A percentile compares a stretch with the other conserved stretches of the same genome.
Evolutionary conservation across 2,888 invertebrate species (phyloP).

Genomic region (Hypomecis punctinalis): DNA sequence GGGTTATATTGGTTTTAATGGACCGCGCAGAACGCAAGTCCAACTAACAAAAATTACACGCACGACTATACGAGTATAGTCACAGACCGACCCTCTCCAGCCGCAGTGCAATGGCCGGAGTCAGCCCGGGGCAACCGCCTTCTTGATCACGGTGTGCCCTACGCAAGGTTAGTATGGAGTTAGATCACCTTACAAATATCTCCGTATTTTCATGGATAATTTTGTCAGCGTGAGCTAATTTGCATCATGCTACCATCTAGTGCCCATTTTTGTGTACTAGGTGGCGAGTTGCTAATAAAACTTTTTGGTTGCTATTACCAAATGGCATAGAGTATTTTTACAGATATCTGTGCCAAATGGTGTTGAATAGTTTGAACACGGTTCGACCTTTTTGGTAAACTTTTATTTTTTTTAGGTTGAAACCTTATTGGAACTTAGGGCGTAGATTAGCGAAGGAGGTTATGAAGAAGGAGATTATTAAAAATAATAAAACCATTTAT

Average conservation of each 20-base stretch:
- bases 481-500: no score
- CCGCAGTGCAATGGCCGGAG: constrained; percentile 88
- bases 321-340: no score
- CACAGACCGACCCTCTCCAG: constrained; percentile 85
- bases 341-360: no score
- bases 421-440: no score
- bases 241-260: constrained; percentile 68
- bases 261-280: constrained; percentile 41
- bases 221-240: constrained; percentile 66
- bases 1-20: constrained; percentile 48
- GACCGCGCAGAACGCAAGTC: constrained; percentile 87
- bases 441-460: no score
- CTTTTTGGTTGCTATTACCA: no score
- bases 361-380: no score
- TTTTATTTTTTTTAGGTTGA: no score
- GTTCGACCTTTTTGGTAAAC: no score
- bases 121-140: constrained; percentile 87
- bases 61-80: constrained; percentile 85
- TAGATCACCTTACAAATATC: constrained; percentile 14
- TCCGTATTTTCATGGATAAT: constrained; percentile 53
- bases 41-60: constrained; percentile 87
- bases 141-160: constrained; percentile 89
- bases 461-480: no score
- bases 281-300: constrained; percentile 9
- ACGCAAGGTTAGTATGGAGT: constrained; percentile 88